Evolutionary conservation across 2,113 vertebrate genomes (phyloP), one percentile per base, ranked within the genome.

Genomic region (Larimichthys crocea): DNA sequence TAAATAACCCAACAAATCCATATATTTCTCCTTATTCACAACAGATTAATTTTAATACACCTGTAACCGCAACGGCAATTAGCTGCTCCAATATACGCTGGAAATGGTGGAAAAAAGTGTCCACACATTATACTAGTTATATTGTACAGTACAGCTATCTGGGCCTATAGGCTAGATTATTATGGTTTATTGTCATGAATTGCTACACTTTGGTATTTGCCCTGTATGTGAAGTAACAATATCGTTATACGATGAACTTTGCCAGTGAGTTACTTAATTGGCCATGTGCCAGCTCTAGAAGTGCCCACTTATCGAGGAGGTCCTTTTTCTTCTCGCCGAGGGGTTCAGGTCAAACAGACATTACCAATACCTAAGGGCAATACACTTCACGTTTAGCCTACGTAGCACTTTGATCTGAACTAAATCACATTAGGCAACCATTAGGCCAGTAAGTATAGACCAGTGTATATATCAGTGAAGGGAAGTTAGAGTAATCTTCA

Each of bases 341-440:
- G 77, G 71, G 65, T 65, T 77, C 42, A 65, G 83, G 88, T 89
- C 88, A 92, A 83, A 87, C 42, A 80, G 79, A 52, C 76, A 88
- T 92, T 90, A 92, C 83, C 64, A 74, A 71, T 76, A 82, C 76
- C 76, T 84, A 40, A 61, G 83, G 64, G 85, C 72, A 70, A 89
- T 86, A 90, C 76, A 62, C 76, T 88, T 74, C 57, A 79, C 49
- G 56, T 89, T 93, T 86, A 90, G 86, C 81, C 61, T 61, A 89
- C 52, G 9, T 86, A 87, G 86, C 89, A 85, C 84, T 92, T 90
- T 89, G 86, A 90, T 89, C 70, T 77, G 50, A 73, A 82, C 82
- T 82, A 80, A 87, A 90, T 92, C 74, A 85, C 76, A 91, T 92
- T 90, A 92, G 57, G 31, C 50, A 85, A 65, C 63, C 89, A 92